Base-by-base conservation (phyloP, 2,797 vertebrate species). In the Otolemur crassicaudatus region DNA sequence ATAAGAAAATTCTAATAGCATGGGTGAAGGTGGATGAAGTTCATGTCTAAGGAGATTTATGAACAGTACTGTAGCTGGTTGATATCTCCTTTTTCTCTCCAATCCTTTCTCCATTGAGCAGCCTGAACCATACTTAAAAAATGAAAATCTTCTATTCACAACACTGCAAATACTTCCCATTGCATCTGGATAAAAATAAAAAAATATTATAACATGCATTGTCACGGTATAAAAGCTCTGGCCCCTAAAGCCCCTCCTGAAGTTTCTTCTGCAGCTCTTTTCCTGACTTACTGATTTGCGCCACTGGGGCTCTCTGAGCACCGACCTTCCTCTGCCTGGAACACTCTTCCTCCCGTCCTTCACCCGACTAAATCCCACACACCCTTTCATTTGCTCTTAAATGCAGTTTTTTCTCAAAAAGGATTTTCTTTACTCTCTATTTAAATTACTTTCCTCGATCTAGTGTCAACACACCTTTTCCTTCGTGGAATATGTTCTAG, bases 1-100 rank as follows among this genome's bases (percentile, higher is more conserved):
- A 61, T 27, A 93, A 98, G 3, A 98, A 97, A 0, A 95, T 94
- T 87, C 85, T 89, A 90, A 95, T 56, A 97, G 89, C 1, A 20
- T 95, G 77, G 97, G 37, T 61, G 14, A 69, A 86, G 65, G 75
- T 4, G 22, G 61, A 70, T 67, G n/a, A 16, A 73, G n/a, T 19
- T 69, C 2, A 72, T 31, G 81, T 90, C 87, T 73, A 75, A 90
- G 46, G 85, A 80, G 53, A 90, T 61, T 72, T 67, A 29, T 20
- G 89, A n/a, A 89, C 83, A 89, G 60, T 31, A 53, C 3, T 60
- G 1, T 75, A 65, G 67, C 27, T 56, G 34, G 17, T 46, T 77
- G 20, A 37, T 86, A 37, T 86, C 79, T 43, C 27, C 88, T 80
- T 94, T 2, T 91, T 90, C 19, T 80, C 43, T 73, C 11, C 20